These are phyloP conservation scores for Nephotettix cincticeps DNA, from an alignment of 1,140 invertebrate species.

Conservation along the genomic window DNA sequence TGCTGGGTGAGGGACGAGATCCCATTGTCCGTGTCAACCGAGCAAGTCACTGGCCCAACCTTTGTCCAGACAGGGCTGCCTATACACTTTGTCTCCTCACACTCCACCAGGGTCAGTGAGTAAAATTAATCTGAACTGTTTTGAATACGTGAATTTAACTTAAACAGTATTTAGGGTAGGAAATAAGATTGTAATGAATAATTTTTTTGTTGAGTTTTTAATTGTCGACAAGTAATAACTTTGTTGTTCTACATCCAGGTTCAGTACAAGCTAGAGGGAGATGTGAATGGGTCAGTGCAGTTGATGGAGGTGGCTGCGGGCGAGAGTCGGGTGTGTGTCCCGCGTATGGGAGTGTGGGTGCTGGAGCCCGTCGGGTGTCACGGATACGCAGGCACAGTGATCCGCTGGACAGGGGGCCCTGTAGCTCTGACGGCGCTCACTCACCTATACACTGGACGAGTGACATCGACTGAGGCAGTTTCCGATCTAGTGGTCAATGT, in stretches of 20 bases:
- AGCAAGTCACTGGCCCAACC: constrained; percentile 61
- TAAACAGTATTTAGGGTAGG: too few relatives aligned
- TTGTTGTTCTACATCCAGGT: constrained; percentile 31
- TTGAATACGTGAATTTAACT: too few relatives aligned
- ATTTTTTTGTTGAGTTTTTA: too few relatives aligned
- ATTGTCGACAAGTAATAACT: too few relatives aligned
- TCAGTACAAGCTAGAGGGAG: constrained; percentile 31
- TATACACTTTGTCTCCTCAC: constrained; percentile 65
- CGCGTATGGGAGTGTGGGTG: constrained; percentile 66
- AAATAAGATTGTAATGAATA: too few relatives aligned
- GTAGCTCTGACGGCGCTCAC: constrained; percentile 46
- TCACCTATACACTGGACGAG: constrained; percentile 43
- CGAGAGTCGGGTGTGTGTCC: constrained; percentile 59
- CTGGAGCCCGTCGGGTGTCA: constrained; percentile 83
- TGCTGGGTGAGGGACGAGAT: constrained; percentile 72
- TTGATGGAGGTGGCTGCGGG: background rate
- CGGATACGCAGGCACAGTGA: constrained; percentile 59
- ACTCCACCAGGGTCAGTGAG: constrained; percentile 65
- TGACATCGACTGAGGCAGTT: constrained; percentile 42
- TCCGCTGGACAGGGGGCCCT: constrained; percentile 60
- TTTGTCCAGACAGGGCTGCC: constrained; percentile 78
- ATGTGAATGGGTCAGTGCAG: constrained; percentile 21
- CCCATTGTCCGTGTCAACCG: constrained; percentile 63
- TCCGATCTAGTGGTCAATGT: constrained; percentile 45
- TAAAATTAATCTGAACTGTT: too few relatives aligned